Base-by-base conservation (phyloP, 1,140 invertebrate species). In the Helicoverpa armigera region DNA sequence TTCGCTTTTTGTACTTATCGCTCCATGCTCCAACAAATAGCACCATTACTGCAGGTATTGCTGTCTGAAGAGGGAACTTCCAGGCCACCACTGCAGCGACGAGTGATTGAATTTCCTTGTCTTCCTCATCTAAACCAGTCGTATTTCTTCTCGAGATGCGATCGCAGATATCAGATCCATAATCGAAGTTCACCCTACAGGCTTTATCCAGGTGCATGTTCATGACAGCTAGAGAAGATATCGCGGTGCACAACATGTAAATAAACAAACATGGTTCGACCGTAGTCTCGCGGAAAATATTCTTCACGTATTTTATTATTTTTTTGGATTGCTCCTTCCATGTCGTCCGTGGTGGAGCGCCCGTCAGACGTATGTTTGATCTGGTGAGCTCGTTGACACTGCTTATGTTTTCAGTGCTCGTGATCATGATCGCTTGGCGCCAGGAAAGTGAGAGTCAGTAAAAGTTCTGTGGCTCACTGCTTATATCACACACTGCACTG, bases 1-100 rank as follows among this genome's bases (percentile, higher is more conserved):
- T 97, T 54, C 96, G 86, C 79, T 96, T 96, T 75, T 96, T 96
- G 63, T 96, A 96, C 53, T 95, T 94, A 88, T 97, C 96, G 81
- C 96, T 96, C 95, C 96, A 96, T 1, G 96, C 96, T 80, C 97
- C 96, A 83, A 97, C 91, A 91, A 97, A 96, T 60, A 97, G 88
- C 12, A 96, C 94, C 80, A 97, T 93, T 43, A 96, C 95, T 3
- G 96, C 88, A 0, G 96, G 96, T 72, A 97, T 95, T 5, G 96
- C 94, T 0, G 96, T 95, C 79, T 95, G 95, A 43, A 93, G 78
- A 14, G 92, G 91, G 77, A 94, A 94, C 86, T 93, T 95, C 94
- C 92, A 95, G 12, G 96, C 95, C 53, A 96, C 94, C 74, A 96
- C 96, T 74, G 92, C 94, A 0, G 96, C 95, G 0, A 96, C 96